Evolutionary conservation across 2,888 invertebrate species (phyloP), one percentile per base, ranked within the genome.

Genomic region (Apodemia duryi): DNA sequence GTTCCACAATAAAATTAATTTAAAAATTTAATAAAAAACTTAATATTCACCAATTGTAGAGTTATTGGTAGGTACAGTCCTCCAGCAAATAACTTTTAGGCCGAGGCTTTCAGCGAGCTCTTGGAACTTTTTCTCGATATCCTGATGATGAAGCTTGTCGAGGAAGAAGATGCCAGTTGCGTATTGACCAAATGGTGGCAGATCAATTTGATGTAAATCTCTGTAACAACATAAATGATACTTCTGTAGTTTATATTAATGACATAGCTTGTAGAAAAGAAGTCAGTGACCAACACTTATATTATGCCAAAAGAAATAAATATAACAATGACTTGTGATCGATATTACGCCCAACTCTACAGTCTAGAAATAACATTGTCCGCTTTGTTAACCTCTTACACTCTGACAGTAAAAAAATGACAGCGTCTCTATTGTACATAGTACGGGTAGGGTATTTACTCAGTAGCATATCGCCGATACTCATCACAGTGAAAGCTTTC

Each of bases 151-250:
- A 63, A 94, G 92, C 83, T 96, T 95, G 85, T 98, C 98, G 85
- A 99, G 92, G 91, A 97, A 99, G 81, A 99, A 94, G 71, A 99
- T 97, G 68, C 99, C 99, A 29, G 99, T 99, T 65, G 99, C 99
- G 92, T 99, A 99, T 73, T 94, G 93, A 5, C 98, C 99, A 76
- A 95, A 94, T 29, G 95, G 94, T 9, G 99, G 99, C 75, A 99
- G 92, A 72, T 95, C 94, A 68, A 98, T 93, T 75, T 95, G 96
- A 77, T 95, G 94, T 71, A 94, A 94, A 79, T 96, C 95, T 84
- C 98, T 98, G 91, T 10, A 65, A 67, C 57, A 57, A 57, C 10
- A 54, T 2, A 46, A 46, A 46, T 46, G 1, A 46, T 1, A 46
- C 13, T 46, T 13, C 46, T 46, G 11, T 46, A 46, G 46, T 46